Evolutionary conservation across 2,113 vertebrate species (phyloP).

Genomic region (Micronycteris hirsuta): DNA sequence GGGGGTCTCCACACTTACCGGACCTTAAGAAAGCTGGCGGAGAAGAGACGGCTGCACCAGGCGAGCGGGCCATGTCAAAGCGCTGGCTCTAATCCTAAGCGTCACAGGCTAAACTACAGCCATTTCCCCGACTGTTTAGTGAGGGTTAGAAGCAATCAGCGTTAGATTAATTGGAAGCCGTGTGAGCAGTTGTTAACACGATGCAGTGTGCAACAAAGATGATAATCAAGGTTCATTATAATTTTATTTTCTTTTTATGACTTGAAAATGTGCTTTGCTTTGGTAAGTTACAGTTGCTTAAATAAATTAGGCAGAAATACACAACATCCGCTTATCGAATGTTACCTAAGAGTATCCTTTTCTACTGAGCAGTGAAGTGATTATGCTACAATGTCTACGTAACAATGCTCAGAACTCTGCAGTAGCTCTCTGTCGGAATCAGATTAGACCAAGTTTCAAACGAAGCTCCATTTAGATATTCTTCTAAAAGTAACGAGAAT

Average conservation of each 20-base stretch:
- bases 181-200: conserved; percentile 80
- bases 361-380: not conserved
- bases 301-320: conserved; percentile 1
- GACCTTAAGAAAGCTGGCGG: conserved; percentile 82
- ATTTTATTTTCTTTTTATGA: conserved; percentile 45
- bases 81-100: conserved; percentile 88
- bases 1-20: conserved; percentile 88
- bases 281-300: conserved; percentile 58
- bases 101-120: conserved; percentile 91
- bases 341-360: not conserved
- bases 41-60: conserved; percentile 78
- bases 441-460: not conserved
- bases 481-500: not conserved
- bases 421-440: not conserved
- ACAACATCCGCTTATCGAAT: not conserved
- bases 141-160: conserved; percentile 86
- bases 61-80: conserved; percentile 91
- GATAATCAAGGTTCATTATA: conserved; percentile 38
- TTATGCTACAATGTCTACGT: not conserved
- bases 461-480: not conserved
- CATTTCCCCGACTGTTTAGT: conserved; percentile 91
- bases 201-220: conserved; percentile 66
- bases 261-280: conserved; percentile 59
- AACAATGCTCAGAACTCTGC: conserved; percentile 52
- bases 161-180: conserved; percentile 85